phyloP scores from a whole-genome alignment of 2,113 vertebrate genomes.

The Garra rufa region DNA sequence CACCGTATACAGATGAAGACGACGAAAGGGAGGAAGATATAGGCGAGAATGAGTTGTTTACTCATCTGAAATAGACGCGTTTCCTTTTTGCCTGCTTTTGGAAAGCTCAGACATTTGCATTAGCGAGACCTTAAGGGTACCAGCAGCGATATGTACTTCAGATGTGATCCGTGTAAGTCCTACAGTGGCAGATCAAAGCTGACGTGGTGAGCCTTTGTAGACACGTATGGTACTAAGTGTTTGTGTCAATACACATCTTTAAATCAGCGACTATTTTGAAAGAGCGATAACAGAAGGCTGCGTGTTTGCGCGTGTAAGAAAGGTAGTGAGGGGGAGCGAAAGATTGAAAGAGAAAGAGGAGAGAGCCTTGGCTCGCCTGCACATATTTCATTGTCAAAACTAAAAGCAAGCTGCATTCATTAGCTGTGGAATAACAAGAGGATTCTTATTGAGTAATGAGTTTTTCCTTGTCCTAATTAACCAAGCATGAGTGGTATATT shows the following conservation, averaged over 20 bases:
- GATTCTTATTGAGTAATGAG: slow-evolving; percentile 83
- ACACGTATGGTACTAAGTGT: slow-evolving; percentile 53
- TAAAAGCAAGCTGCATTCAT: slow-evolving; percentile 76
- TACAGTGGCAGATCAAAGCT: slow-evolving; percentile 23
- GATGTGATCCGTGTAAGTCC: slow-evolving; percentile 6
- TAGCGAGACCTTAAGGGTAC: slow-evolving; percentile 14
- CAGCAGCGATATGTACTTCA: neutral
- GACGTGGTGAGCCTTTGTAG: slow-evolving; percentile 27
- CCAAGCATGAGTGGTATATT: slow-evolving; percentile 73
- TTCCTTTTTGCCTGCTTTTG: slow-evolving; percentile 31
- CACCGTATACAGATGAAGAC: slow-evolving; percentile 40
- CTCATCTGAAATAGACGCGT: slow-evolving; percentile 35
- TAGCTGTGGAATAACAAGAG: slow-evolving; percentile 76
- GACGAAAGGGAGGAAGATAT: neutral
- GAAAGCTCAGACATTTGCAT: slow-evolving; percentile 31
- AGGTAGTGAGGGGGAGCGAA: slow-evolving; percentile 10
- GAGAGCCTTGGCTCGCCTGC: slow-evolving; percentile 53
- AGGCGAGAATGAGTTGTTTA: slow-evolving; percentile 30
- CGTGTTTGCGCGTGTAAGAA: neutral
- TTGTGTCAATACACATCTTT: slow-evolving; percentile 32
- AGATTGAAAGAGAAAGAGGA: slow-evolving; percentile 28
- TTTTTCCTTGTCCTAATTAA: slow-evolving; percentile 86
- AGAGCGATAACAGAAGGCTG: slow-evolving; percentile 15
- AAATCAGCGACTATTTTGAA: slow-evolving; percentile 24
- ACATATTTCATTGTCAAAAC: slow-evolving; percentile 80